Evolutionary conservation across 2,797 vertebrate genomes (phyloP).

Genomic region (Buceros bicornis): DNA sequence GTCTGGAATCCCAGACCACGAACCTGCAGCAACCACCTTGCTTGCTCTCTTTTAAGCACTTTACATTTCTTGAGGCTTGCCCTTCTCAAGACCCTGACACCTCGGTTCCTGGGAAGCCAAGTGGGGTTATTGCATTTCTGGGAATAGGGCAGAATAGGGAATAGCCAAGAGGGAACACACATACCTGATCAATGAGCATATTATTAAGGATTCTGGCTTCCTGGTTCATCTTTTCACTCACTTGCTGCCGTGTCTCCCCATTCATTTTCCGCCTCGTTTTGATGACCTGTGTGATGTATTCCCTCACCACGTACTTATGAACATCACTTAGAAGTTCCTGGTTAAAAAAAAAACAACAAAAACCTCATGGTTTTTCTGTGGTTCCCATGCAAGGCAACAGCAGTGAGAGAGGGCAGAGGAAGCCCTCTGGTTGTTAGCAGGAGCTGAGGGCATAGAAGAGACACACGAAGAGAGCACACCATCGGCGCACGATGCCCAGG

Average conservation of each 20-base stretch:
- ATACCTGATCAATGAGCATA: conserved; percentile 85
- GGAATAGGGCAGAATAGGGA: background rate
- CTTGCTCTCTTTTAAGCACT: background rate
- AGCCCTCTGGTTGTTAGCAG: background rate
- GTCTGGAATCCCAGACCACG: background rate
- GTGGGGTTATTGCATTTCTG: background rate
- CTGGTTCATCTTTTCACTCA: conserved; percentile 81
- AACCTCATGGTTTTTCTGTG: background rate
- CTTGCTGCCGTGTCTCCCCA: conserved; percentile 77
- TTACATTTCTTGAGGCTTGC: background rate
- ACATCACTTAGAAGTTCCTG: conserved; percentile 83
- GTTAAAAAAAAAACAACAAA: background rate
- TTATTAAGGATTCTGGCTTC: conserved; percentile 81
- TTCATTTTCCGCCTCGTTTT: conserved; percentile 81
- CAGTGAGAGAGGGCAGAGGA: background rate
- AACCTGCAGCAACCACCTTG: background rate
- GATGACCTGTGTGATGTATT: conserved; percentile 87
- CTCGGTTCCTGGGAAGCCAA: background rate
- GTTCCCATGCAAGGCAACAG: background rate
- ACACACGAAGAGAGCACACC: background rate
- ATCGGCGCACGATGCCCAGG: rapidly evolving
- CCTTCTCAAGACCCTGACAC: background rate
- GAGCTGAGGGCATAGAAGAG: background rate
- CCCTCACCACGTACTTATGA: conserved; percentile 84
- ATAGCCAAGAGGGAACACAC: background rate